A percentile compares a stretch with the other conserved stretches of the same genome.
phyloP scores from a whole-genome alignment of 2,888 invertebrate genomes.

The Sinodicranocentrus sp. region DNA sequence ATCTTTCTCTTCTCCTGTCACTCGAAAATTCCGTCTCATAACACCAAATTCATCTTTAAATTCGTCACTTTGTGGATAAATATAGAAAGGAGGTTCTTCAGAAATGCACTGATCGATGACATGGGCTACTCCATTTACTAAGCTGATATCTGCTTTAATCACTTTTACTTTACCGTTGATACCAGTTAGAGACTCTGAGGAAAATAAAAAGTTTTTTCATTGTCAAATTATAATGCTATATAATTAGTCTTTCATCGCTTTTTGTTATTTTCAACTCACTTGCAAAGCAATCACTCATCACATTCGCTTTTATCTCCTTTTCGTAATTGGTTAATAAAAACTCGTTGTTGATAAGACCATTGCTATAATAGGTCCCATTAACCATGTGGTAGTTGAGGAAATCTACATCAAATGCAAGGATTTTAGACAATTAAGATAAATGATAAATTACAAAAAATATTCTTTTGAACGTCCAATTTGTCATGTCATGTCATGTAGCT shows the following conservation, averaged over 20 bases:
- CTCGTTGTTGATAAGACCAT: constrained; percentile 77
- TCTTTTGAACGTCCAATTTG: neutral
- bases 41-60: constrained; percentile 72
- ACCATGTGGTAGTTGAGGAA: constrained; percentile 78
- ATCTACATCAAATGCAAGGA: constrained; percentile 69
- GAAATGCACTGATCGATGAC: constrained; percentile 77
- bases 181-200: constrained; percentile 76
- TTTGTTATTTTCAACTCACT: no score
- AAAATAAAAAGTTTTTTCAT: neutral
- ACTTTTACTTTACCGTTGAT: constrained; percentile 76
- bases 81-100: constrained; percentile 66
- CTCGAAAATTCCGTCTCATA: constrained; percentile 58
- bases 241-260: no score
- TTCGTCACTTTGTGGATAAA: constrained; percentile 71
- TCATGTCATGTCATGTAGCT: constrained; percentile 7
- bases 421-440: neutral
- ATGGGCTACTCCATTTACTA: constrained; percentile 78
- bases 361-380: constrained; percentile 78
- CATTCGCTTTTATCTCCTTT: constrained; percentile 77
- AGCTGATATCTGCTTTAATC: constrained; percentile 77
- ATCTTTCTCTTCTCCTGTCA: constrained; percentile 63
- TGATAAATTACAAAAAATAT: neutral
- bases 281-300: constrained; percentile 76
- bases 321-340: constrained; percentile 77
- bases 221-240: neutral